Base-by-base conservation (phyloP, 2,113 vertebrate genomes). In the Lynx canadensis region DNA sequence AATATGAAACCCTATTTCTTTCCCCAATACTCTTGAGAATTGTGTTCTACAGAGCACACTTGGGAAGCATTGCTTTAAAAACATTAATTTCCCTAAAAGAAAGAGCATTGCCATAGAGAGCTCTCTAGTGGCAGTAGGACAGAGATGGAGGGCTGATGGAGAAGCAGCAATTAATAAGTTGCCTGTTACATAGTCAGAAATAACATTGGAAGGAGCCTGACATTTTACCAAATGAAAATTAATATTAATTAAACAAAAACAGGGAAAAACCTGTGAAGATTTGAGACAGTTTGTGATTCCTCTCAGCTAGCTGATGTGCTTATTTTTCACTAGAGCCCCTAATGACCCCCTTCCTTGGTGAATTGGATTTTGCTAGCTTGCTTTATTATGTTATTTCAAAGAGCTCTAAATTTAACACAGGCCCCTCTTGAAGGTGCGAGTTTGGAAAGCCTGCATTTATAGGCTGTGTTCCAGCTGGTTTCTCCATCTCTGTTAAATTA, bases 311-410 rank as follows among this genome's bases (percentile, higher is more conserved):
- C 74, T 94, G 84, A 81, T 19, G 6, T 81, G 36, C 95, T 97
- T 84, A 84, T 89, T 97, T 97, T 92, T 96, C 93, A 79, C 73
- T 86, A 29, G 33, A 16, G 38, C 76, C 76, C 25, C 48, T 88
- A 80, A 96, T 19, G 96, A 92, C 86, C 55, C 69, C n/a, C 83
- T 87, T 90, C 41, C 69, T 38, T 16, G 19, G 68, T 71, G 74
- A 83, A 76, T 57, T 92, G 63, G 36, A 89, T 84, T 96, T 93
- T 94, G 27, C 18, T 76, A 63, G 7, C 63, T 89, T 79, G 13
- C 52, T 95, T 83, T 89, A 68, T 94, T 94, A 15, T 68, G 18
- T 36, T 78, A 85, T 85, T 93, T 95, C 71, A 95, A 78, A 93
- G 63, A 89, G 55, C 63, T 80, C 73, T 89, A 85, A 93, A 96